Conservation (phyloP, 2,113 vertebrate species). For the Rhineura floridana region DNA sequence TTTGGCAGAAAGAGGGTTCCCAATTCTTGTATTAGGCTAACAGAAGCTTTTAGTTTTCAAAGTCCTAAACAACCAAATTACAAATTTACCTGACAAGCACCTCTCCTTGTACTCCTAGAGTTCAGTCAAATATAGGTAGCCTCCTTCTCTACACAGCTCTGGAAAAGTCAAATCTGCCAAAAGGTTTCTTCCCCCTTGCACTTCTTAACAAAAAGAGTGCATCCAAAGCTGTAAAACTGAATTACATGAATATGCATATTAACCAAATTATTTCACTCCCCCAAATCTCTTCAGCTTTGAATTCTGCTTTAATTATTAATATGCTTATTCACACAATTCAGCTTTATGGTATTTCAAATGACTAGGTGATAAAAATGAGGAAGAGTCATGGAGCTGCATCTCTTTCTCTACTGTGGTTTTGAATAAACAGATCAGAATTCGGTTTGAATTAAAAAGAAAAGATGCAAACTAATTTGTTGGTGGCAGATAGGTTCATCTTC, state of each 20-base stretch:
- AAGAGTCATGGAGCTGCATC: slow-evolving; percentile 7
- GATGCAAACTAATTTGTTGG: background rate
- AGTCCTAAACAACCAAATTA: too few species aligned
- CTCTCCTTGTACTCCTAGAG: slow-evolving; percentile 40
- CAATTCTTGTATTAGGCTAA: background rate
- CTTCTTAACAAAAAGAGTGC: slow-evolving; percentile 44
- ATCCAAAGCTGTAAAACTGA: slow-evolving; percentile 66
- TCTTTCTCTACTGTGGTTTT: background rate
- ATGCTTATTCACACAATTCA: slow-evolving; percentile 72
- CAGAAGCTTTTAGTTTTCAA: background rate
- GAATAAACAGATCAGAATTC: background rate
- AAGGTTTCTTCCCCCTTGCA: slow-evolving; percentile 55
- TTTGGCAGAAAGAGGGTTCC: too few species aligned
- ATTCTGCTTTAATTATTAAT: slow-evolving; percentile 56
- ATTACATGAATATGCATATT: slow-evolving; percentile 72
- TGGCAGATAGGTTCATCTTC: background rate
- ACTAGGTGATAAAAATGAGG: slow-evolving; percentile 15
- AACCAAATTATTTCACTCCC: slow-evolving; percentile 44
- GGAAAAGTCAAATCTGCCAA: slow-evolving; percentile 61
- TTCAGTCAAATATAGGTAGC: slow-evolving; percentile 47
- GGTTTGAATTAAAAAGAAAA: slow-evolving; percentile 7
- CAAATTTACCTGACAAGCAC: slow-evolving; percentile 58
- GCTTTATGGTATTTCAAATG: slow-evolving; percentile 52
- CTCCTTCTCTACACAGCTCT: slow-evolving; percentile 54
- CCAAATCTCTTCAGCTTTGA: slow-evolving; percentile 32